Evolutionary conservation across 1,140 invertebrate genomes (phyloP), one percentile per base, ranked within the genome.

Genomic region (Pachypeltis micranthus): DNA sequence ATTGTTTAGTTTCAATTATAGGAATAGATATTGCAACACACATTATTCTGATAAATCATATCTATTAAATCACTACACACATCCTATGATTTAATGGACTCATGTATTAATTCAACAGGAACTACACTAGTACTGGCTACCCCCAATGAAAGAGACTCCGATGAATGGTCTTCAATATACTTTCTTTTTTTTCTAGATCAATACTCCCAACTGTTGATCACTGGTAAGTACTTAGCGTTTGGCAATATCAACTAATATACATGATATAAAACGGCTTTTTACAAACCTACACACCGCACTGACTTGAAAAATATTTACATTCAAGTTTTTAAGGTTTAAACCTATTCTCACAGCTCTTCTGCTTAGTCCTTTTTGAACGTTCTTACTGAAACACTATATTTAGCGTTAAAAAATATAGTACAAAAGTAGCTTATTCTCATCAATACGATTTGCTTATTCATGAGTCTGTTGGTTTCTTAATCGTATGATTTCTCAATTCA

Each of bases 361-460:
- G 26, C 39, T 39, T 54, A 60, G n/a, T 29, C 19, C 26, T 34
- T 64, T 54, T 63, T 60, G 39, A 59, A 31, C 56, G 25, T 25
- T 54, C 21, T 29, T 24, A 26, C 55, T 44, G 44, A 54, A 28
- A 44, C n/a, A 44, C 44, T 59, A 64, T 51, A 63, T 60, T 59
- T 44, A 51, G 24, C 31, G 19, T 61, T 61, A 59, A 59, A 64
- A 64, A 64, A 60, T 58, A 64, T 29, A 60, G 63, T 64, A 64
- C 26, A 64, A 64, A 64, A 64, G 55, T 64, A 60, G 58, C 34
- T 39, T 31, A 29, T 47, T 47, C 19, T 10, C 47, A 62, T 23
- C 12, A 29, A 23, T 29, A 62, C 21, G 34, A 62, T 4, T 44
- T 44, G 27, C 25, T 51, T 25, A 51, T 4, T 21, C 44, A 54